Evolutionary conservation across 2,888 invertebrate species (phyloP).

Genomic region (Bombyx huttoni): DNA sequence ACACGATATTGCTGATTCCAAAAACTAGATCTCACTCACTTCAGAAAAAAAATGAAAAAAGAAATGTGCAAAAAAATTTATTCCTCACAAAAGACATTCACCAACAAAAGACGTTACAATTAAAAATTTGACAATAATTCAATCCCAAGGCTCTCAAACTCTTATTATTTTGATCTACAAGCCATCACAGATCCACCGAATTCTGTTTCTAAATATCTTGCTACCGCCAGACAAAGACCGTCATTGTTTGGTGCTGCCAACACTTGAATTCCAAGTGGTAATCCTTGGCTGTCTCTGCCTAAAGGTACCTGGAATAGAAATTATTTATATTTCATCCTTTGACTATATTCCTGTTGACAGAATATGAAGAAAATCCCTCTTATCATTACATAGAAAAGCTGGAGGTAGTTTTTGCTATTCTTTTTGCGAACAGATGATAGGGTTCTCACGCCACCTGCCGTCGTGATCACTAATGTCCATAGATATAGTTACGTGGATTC

Average conservation of each 20-base stretch:
- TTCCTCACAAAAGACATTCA: background rate
- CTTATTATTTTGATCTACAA: constrained; percentile 37
- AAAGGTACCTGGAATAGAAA: constrained; percentile 75
- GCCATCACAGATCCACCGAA: constrained; percentile 84
- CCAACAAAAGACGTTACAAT: too few relatives aligned
- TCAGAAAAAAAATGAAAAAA: background rate
- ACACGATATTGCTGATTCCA: too few relatives aligned
- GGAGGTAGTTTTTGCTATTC: too few relatives aligned
- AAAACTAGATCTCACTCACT: too few relatives aligned
- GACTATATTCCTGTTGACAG: too few relatives aligned
- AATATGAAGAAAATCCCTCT: too few relatives aligned
- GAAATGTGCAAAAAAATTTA: constrained; percentile 1
- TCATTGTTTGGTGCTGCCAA: constrained; percentile 82
- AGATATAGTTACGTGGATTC: too few relatives aligned
- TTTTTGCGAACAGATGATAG: too few relatives aligned
- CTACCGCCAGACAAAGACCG: constrained; percentile 81
- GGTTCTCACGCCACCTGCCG: too few relatives aligned
- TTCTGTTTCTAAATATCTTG: constrained; percentile 80
- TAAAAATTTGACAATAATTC: background rate
- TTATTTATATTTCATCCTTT: background rate
- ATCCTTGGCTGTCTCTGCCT: constrained; percentile 78
- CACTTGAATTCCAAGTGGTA: constrained; percentile 87
- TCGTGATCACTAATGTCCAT: too few relatives aligned
- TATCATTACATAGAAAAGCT: too few relatives aligned
- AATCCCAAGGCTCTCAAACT: background rate